Evolutionary conservation across 2,113 vertebrate genomes (phyloP).

Genomic region (Cairina moschata): DNA sequence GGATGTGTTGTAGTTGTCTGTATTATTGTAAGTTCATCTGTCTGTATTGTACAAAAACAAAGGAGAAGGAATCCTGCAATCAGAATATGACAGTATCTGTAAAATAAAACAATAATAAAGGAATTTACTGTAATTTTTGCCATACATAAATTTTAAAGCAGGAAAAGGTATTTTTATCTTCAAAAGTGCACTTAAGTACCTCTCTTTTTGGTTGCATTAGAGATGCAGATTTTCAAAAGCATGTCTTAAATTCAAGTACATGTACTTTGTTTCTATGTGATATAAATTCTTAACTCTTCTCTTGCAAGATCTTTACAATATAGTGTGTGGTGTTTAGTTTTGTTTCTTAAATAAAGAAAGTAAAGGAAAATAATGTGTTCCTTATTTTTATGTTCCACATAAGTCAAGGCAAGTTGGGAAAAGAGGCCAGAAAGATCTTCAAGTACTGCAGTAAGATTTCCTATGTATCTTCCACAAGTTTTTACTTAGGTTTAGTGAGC

Average conservation of each 20-base stretch:
- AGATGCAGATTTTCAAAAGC: background rate
- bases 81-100: background rate
- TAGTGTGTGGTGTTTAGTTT: background rate
- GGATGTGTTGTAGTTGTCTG: background rate
- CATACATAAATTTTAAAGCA: background rate
- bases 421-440: background rate
- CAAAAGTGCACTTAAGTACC: background rate
- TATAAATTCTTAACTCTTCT: background rate
- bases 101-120: background rate
- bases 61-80: background rate
- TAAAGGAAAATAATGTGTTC: background rate
- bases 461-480: background rate
- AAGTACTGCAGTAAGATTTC: background rate
- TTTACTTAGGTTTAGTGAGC: background rate
- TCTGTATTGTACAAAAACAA: slow-evolving; percentile 19
- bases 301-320: background rate
- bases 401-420: background rate
- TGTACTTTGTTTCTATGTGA: background rate
- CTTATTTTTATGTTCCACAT: background rate
- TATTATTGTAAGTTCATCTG: background rate
- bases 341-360: background rate
- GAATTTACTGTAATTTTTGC: background rate
- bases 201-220: background rate
- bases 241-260: background rate
- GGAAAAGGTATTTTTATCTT: background rate